Evolutionary conservation across 2,797 vertebrate genomes (phyloP).

Genomic region (Lateolabrax maculatus): DNA sequence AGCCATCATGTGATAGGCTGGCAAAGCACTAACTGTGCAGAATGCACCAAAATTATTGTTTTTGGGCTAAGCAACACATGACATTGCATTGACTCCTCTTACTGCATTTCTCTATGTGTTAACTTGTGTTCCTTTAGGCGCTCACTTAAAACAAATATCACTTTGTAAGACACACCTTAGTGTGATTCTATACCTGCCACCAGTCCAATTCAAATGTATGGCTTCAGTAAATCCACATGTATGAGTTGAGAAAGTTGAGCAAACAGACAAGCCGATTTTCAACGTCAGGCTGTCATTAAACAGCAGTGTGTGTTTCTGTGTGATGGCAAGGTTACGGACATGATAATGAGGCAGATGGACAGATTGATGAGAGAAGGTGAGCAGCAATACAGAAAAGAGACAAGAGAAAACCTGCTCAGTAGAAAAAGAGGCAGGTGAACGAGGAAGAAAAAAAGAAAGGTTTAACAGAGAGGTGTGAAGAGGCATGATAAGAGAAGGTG

Average conservation of each 20-base stretch:
- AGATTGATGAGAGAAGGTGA: background rate
- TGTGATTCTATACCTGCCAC: background rate
- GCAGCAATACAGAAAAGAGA: background rate
- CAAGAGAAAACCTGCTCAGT: background rate
- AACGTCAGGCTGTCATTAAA: slow-evolving; percentile 2
- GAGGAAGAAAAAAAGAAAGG: background rate
- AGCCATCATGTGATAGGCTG: slow-evolving; percentile 84
- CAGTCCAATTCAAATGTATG: background rate
- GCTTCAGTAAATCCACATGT: slow-evolving; percentile 1
- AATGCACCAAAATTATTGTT: slow-evolving; percentile 54
- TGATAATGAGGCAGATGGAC: slow-evolving; percentile 4
- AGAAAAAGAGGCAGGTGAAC: background rate
- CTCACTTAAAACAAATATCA: background rate
- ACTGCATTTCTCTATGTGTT: background rate
- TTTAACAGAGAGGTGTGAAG: background rate
- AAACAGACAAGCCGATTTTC: slow-evolving; percentile 20
- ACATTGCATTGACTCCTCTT: background rate
- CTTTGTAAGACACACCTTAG: background rate
- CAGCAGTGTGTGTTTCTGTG: background rate
- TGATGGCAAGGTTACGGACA: background rate
- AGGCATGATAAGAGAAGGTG: background rate
- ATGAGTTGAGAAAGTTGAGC: slow-evolving; percentile 20
- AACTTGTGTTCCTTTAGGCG: background rate
- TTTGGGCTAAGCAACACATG: slow-evolving; percentile 9
- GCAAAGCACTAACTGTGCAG: slow-evolving; percentile 47